These are phyloP conservation scores for Pelobates cultripes DNA, from an alignment of 2,797 vertebrate genomes.

Conservation along the genomic window DNA sequence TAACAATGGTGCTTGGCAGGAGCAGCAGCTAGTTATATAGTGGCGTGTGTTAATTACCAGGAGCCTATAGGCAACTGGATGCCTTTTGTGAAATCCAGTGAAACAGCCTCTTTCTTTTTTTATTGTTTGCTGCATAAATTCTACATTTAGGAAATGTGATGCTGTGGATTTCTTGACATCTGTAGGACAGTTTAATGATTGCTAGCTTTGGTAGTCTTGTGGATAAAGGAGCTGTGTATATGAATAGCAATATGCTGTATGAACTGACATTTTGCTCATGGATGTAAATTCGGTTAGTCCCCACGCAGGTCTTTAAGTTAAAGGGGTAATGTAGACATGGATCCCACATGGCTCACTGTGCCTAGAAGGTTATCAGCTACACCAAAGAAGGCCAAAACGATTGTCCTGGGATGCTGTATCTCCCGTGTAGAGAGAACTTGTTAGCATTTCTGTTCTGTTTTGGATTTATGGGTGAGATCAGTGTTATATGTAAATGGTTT, in stretches of 20 bases:
- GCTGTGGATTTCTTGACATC: slow-evolving; percentile 24
- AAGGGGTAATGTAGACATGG: too few relatives aligned
- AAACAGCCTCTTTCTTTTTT: slow-evolving; percentile 19
- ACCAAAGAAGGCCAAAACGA: too few relatives aligned
- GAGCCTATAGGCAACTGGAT: slow-evolving; percentile 34
- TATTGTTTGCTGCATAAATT: slow-evolving; percentile 43
- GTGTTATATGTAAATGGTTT: too few relatives aligned
- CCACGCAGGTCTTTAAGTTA: too few relatives aligned
- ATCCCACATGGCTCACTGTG: too few relatives aligned
- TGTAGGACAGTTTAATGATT: slow-evolving; percentile 3
- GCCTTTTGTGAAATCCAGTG: slow-evolving; percentile 42
- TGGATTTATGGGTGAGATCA: too few relatives aligned
- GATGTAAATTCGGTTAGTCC: too few relatives aligned
- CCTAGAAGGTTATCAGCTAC: too few relatives aligned
- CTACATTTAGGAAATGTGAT: slow-evolving; percentile 43
- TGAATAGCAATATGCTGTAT: not conserved
- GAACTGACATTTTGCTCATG: too few relatives aligned
- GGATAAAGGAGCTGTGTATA: not conserved
- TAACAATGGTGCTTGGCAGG: slow-evolving; percentile 38
- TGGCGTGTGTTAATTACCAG: slow-evolving; percentile 43
- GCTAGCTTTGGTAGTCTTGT: slow-evolving; percentile 6
- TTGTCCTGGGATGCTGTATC: too few relatives aligned
- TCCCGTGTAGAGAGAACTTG: too few relatives aligned
- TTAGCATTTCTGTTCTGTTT: too few relatives aligned
- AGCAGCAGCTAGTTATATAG: slow-evolving; percentile 40